Conservation (phyloP, 2,888 invertebrate species). For the Hirtodrosophila histrioides region DNA sequence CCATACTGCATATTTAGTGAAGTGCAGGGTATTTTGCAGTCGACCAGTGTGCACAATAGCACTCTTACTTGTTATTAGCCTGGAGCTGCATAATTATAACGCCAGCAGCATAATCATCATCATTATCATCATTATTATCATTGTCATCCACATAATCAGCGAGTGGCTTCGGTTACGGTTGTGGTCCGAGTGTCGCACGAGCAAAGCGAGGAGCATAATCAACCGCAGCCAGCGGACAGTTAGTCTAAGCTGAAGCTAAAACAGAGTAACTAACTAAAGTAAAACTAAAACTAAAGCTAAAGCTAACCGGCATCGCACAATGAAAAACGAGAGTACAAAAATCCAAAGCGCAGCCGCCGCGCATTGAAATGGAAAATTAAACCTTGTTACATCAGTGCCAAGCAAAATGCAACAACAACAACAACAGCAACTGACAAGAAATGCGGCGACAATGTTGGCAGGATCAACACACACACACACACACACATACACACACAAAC, state of each 20-base stretch:
- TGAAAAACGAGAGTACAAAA: conserved; percentile 81
- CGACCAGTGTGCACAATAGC: conserved; percentile 6
- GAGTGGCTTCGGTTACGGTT: conserved; percentile 67
- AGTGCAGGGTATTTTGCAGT: conserved; percentile 7
- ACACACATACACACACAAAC: conserved; percentile 5
- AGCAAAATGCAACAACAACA: conserved; percentile 58
- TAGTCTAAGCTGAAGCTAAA: conserved; percentile 23
- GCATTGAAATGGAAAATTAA: conserved; percentile 83
- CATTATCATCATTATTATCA: conserved; percentile 11
- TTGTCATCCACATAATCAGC: conserved; percentile 51
- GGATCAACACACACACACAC: conserved; percentile 51
- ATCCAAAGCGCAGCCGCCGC: conserved; percentile 74
- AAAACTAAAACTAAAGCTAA: conserved; percentile 31
- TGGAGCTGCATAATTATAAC: conserved; percentile 64
- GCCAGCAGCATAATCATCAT: conserved; percentile 53
- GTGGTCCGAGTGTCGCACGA: conserved; percentile 51
- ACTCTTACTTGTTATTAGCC: conserved; percentile 50
- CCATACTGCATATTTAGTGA: background rate
- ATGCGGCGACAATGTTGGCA: conserved; percentile 64
- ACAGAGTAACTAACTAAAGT: conserved; percentile 36
- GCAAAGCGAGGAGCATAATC: conserved; percentile 67
- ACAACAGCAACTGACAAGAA: conserved; percentile 54
- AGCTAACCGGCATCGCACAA: conserved; percentile 51
- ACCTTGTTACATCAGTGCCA: conserved; percentile 82
- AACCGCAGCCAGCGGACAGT: conserved; percentile 68